These are phyloP conservation scores for Ecdyonurus torrentis DNA, from an alignment of 2,888 invertebrate genomes.

Conservation along the genomic window DNA sequence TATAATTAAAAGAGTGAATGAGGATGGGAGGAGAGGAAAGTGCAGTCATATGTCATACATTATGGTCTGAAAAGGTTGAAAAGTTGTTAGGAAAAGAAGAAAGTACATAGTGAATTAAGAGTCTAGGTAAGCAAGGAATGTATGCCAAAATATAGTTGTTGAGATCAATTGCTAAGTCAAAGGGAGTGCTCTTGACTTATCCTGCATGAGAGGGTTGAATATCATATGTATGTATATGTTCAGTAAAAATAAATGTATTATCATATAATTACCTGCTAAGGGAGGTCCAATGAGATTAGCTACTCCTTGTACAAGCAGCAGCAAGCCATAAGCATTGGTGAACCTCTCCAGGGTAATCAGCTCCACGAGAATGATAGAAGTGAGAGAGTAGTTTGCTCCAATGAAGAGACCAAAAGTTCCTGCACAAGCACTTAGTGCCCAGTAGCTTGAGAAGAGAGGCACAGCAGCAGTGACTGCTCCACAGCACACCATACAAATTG, in stretches of 20 bases:
- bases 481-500: conserved; percentile 52
- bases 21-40: no score
- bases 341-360: conserved; percentile 80
- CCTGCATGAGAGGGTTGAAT: conserved; percentile 6
- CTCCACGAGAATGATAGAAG: conserved; percentile 75
- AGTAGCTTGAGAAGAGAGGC: conserved; percentile 36
- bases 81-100: conserved; percentile 26
- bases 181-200: conserved; percentile 11
- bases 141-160: no score
- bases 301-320: conserved; percentile 77
- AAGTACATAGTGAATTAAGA: neutral
- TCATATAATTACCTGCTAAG: conserved; percentile 47
- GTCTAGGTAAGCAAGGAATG: neutral
- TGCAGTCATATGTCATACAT: no score
- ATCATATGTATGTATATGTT: no score
- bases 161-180: neutral
- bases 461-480: conserved; percentile 44
- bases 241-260: no score
- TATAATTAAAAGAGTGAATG: no score
- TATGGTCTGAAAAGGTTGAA: no score
- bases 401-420: conserved; percentile 76
- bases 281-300: conserved; percentile 88
- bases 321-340: conserved; percentile 81
- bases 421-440: conserved; percentile 31
- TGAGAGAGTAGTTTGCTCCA: conserved; percentile 81